These are phyloP conservation scores for Ptychadena robeensis DNA, from an alignment of 2,797 vertebrate genomes.

Conservation along the genomic window DNA sequence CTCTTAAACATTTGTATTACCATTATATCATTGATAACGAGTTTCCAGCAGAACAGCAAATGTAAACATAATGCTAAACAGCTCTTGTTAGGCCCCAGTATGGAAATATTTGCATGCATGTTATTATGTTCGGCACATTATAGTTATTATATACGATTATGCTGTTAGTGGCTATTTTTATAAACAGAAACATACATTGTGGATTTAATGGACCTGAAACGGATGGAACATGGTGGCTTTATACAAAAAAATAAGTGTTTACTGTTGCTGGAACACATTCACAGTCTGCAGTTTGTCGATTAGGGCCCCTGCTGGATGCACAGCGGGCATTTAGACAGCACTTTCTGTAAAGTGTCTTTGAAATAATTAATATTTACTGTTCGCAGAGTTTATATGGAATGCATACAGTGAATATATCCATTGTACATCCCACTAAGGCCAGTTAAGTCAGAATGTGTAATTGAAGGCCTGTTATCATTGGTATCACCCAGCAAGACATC, in stretches of 20 bases:
- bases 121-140: neutral
- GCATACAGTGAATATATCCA: neutral
- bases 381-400: neutral
- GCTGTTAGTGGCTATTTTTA: neutral
- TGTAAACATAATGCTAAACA: neutral
- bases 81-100: neutral
- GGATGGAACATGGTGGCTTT: neutral
- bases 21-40: neutral
- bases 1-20: no score
- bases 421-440: neutral
- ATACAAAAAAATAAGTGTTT: conserved; percentile 1
- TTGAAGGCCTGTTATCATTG: neutral
- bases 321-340: neutral
- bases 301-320: neutral
- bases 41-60: neutral
- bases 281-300: neutral
- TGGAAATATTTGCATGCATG: neutral
- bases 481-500: no score
- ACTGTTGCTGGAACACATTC: neutral
- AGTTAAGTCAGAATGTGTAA: neutral
- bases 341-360: neutral
- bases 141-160: conserved; percentile 6
- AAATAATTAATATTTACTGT: neutral
- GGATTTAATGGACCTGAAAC: neutral
- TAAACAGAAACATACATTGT: neutral